phyloP scores from a whole-genome alignment of 2,797 vertebrate species.

The Lutra lutra region DNA sequence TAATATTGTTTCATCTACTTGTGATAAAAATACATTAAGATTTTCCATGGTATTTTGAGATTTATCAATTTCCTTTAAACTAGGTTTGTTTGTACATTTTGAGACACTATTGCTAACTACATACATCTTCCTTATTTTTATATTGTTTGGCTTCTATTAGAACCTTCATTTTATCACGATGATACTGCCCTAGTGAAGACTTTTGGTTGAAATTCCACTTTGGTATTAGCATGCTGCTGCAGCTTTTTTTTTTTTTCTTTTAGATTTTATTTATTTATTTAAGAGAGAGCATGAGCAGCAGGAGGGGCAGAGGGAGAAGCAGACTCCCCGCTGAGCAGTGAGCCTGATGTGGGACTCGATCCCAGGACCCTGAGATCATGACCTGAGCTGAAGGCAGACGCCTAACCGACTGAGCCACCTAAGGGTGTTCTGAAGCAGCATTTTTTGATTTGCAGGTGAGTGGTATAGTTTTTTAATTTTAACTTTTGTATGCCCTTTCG shows the following conservation, averaged over 20 bases:
- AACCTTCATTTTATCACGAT: not conserved
- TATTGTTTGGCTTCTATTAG: not conserved
- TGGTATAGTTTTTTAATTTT: not conserved
- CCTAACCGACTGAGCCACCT: not conserved
- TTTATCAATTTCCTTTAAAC: not conserved
- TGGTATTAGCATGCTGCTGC: not conserved
- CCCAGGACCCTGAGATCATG: not conserved
- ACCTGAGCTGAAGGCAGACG: not conserved
- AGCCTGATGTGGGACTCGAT: accelerated
- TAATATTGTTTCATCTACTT: not conserved
- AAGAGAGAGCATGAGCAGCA: not conserved
- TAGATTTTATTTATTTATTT: not conserved
- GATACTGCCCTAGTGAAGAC: not conserved
- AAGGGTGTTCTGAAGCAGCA: not conserved
- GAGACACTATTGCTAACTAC: not conserved
- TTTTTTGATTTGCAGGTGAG: not conserved
- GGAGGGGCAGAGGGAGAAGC: not conserved
- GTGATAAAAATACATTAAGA: not conserved
- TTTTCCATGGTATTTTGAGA: not conserved
- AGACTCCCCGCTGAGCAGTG: not conserved
- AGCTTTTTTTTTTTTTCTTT: not conserved
- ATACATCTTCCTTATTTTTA: not conserved
- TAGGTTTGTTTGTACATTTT: constrained; percentile 1
- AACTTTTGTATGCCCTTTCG: not conserved
- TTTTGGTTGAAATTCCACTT: not conserved